phyloP scores from a whole-genome alignment of 2,888 invertebrate species.

The Acrobeloides nanus region DNA sequence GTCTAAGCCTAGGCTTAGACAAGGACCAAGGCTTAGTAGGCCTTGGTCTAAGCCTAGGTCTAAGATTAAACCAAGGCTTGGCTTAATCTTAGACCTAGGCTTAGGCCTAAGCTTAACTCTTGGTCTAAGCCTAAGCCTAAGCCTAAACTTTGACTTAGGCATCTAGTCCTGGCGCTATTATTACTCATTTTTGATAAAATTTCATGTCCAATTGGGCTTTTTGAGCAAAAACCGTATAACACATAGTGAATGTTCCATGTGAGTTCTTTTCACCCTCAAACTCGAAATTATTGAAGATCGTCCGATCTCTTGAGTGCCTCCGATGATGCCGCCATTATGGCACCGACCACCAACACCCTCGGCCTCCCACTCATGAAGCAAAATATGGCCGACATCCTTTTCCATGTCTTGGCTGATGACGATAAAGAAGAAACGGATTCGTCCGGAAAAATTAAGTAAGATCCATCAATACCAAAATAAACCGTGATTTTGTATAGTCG shows the following conservation, averaged over 20 bases:
- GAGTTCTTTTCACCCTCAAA: background rate
- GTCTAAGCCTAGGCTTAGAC: too few species aligned
- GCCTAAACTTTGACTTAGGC: too few species aligned
- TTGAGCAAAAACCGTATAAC: background rate
- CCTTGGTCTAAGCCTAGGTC: too few species aligned
- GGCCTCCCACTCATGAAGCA: constrained; percentile 52
- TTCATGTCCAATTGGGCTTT: background rate
- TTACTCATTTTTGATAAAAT: background rate
- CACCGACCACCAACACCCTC: constrained; percentile 50
- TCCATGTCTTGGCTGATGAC: constrained; percentile 51
- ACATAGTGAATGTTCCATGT: background rate
- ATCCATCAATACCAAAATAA: too few species aligned
- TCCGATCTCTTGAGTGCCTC: constrained; percentile 16
- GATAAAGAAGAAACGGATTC: constrained; percentile 34
- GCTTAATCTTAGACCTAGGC: too few species aligned
- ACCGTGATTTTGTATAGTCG: background rate
- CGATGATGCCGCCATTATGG: constrained; percentile 25
- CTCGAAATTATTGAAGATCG: constrained; percentile 16
- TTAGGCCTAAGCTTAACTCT: too few species aligned
- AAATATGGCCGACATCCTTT: constrained; percentile 48
- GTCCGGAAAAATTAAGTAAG: too few species aligned
- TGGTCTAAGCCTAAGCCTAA: too few species aligned
- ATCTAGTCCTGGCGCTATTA: too few species aligned
- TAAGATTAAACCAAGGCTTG: too few species aligned
- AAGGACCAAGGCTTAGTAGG: too few species aligned